Conservation (phyloP, 2,797 vertebrate species). For the Rallus crepitans region DNA sequence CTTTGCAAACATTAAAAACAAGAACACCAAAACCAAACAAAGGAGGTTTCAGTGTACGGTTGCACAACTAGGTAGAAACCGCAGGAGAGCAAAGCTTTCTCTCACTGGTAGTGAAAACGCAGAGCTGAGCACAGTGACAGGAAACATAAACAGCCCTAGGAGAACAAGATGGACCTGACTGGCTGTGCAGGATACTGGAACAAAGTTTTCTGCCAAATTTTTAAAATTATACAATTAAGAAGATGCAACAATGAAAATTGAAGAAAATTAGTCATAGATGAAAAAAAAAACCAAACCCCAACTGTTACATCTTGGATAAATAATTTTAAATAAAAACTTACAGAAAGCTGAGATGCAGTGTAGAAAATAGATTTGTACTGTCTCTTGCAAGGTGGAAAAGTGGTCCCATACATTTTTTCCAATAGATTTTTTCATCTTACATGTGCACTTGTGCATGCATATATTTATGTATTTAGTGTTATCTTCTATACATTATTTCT, state of each 20-base stretch:
- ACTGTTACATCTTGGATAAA: neutral
- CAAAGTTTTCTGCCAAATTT: neutral
- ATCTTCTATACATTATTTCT: neutral
- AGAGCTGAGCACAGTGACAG: neutral
- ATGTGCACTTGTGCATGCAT: neutral
- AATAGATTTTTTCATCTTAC: neutral
- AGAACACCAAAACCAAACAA: neutral
- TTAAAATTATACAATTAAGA: neutral
- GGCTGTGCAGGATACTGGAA: neutral
- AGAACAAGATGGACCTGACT: neutral
- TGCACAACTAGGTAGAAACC: neutral
- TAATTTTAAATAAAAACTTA: neutral
- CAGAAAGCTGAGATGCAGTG: neutral
- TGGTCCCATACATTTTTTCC: neutral
- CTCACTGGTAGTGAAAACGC: neutral
- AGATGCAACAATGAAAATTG: neutral
- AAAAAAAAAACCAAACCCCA: rapidly evolving
- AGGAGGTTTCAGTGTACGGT: neutral
- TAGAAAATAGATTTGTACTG: neutral
- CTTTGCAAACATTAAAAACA: neutral
- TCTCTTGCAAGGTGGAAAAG: neutral
- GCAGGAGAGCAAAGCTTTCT: neutral
- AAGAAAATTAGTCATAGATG: neutral
- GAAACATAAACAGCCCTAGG: neutral
- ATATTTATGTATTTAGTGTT: neutral